These are phyloP conservation scores for Agonopterix heracliana DNA, from an alignment of 2,888 invertebrate species.

Conservation along the genomic window DNA sequence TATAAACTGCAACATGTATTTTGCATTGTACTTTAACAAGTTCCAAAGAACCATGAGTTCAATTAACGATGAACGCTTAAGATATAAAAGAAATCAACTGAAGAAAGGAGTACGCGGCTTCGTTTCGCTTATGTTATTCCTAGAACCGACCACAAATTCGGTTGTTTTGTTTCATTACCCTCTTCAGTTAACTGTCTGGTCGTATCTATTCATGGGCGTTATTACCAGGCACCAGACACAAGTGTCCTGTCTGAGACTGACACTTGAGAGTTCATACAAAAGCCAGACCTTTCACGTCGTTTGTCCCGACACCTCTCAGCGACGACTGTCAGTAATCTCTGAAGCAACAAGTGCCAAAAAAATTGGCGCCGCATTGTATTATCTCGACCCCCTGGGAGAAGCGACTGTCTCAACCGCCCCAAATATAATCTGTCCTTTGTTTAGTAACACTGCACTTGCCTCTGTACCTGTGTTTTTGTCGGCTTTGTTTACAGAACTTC, in stretches of 20 bases:
- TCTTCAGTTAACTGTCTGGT: not conserved
- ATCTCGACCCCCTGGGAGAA: constrained; percentile 39
- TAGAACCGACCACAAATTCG: constrained; percentile 3
- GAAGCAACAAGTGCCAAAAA: constrained; percentile 42
- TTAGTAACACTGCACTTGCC: constrained; percentile 47
- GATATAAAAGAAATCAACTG: not conserved
- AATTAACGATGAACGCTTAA: not conserved
- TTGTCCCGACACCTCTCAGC: constrained; percentile 61
- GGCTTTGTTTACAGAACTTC: constrained; percentile 37
- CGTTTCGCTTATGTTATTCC: not conserved
- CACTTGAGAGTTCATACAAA: constrained; percentile 54
- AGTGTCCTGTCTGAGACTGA: constrained; percentile 24
- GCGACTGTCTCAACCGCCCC: constrained; percentile 38
- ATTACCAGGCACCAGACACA: constrained; percentile 26
- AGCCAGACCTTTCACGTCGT: constrained; percentile 66
- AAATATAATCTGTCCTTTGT: constrained; percentile 33
- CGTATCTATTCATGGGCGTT: constrained; percentile 10
- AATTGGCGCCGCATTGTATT: constrained; percentile 65
- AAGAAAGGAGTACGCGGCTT: not conserved
- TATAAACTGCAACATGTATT: constrained; percentile 10
- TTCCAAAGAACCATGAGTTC: not conserved
- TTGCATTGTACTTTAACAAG: not conserved
- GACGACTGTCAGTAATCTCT: constrained; percentile 41
- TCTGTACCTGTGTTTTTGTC: constrained; percentile 46
- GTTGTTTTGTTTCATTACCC: not conserved